These are phyloP conservation scores for Archips xylosteana DNA, from an alignment of 2,888 invertebrate genomes.

Conservation along the genomic window DNA sequence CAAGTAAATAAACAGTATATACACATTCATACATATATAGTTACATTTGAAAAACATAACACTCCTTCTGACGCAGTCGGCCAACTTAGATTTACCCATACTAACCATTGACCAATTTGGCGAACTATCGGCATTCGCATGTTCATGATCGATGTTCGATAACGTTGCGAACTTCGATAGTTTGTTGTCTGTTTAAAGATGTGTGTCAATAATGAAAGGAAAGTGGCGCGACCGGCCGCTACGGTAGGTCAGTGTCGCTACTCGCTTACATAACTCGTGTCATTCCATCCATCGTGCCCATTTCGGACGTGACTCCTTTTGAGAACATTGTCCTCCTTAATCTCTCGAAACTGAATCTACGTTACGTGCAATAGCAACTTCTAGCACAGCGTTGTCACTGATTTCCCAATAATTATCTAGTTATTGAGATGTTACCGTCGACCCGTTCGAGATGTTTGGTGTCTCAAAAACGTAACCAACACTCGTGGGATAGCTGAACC, in stretches of 20 bases:
- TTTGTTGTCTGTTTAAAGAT: slow-evolving; percentile 68
- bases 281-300: slow-evolving; percentile 73
- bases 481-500: slow-evolving; percentile 1
- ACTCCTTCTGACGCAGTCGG: background rate
- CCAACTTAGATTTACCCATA: background rate
- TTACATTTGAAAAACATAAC: no score
- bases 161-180: slow-evolving; percentile 64
- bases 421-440: background rate
- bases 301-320: slow-evolving; percentile 58
- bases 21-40: no score
- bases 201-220: slow-evolving; percentile 84
- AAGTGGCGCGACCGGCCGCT: slow-evolving; percentile 75
- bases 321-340: slow-evolving; percentile 42
- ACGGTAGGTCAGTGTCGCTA: slow-evolving; percentile 82
- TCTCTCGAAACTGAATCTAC: slow-evolving; percentile 15
- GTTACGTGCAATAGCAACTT: background rate
- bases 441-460: background rate
- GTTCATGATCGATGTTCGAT: slow-evolving; percentile 49
- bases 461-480: slow-evolving; percentile 7
- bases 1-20: no score
- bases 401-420: background rate
- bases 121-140: slow-evolving; percentile 38
- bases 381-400: background rate
- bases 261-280: slow-evolving; percentile 76
- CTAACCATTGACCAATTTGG: background rate